These are phyloP conservation scores for Tenualosa thibaudeaui DNA, from an alignment of 2,797 vertebrate species.

Conservation along the genomic window DNA sequence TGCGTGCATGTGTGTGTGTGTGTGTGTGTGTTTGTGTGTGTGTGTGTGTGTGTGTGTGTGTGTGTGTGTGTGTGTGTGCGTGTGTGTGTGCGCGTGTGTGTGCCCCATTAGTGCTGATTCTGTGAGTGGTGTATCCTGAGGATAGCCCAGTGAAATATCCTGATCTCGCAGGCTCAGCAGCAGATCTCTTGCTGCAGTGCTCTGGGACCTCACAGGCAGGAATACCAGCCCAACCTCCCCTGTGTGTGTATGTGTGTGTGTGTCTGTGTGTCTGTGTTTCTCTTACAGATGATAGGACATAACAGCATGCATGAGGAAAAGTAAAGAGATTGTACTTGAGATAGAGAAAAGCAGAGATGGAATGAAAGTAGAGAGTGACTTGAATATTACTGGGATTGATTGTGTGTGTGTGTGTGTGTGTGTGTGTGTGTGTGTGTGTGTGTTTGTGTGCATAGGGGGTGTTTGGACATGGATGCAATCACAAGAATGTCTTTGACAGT, in stretches of 20 bases:
- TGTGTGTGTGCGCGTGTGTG: conserved; percentile 30
- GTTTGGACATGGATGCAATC: no score
- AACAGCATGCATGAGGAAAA: not conserved
- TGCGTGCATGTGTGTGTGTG: not conserved
- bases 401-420: conserved; percentile 32
- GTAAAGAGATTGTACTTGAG: not conserved
- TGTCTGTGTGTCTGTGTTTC: not conserved
- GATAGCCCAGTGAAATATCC: conserved; percentile 32
- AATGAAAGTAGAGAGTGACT: not conserved
- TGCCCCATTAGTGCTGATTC: conserved; percentile 25
- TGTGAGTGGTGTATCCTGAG: conserved; percentile 29
- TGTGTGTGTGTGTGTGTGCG: not conserved
- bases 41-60: not conserved
- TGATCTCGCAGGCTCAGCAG: conserved; percentile 23
- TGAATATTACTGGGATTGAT: not conserved
- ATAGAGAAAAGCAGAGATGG: not conserved
- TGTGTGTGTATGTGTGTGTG: conserved; percentile 17
- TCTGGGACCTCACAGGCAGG: conserved; percentile 20
- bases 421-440: no score
- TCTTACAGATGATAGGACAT: not conserved
- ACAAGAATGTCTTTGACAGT: no score
- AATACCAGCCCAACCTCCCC: not conserved
- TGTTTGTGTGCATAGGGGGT: conserved; percentile 38
- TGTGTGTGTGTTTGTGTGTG: not conserved
- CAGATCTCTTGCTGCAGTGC: conserved; percentile 12